Base-by-base conservation (phyloP, 2,797 vertebrate species). In the Otolemur crassicaudatus region DNA sequence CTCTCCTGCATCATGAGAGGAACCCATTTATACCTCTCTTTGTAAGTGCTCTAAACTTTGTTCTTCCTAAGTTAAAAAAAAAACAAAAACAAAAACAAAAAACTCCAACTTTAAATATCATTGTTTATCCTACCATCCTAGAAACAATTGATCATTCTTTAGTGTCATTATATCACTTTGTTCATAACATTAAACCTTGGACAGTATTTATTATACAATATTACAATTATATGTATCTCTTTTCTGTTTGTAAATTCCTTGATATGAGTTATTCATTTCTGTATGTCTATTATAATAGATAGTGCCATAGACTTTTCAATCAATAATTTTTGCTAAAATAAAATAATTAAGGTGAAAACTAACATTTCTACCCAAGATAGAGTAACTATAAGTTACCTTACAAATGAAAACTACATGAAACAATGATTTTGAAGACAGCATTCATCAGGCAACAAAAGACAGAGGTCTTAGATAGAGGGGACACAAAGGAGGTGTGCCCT, bases 391-490 rank as follows among this genome's bases (percentile, higher is more conserved):
- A 95, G 22, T 72, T 87, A 72, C 3, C 8, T 14, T 27, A 92
- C 23, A 96, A 90, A 91, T 83, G 22, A 56, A 79, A 91, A 90
- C 49, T 40, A 73, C 88, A 80, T n/a, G 14, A 70, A 82, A 79
- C 31, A 75, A 84, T 37, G 9, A 12, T 53, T 87, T 94, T 84
- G n/a, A 84, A 72, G 76, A 87, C 14, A 63, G 17, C n/a, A 19
- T 63, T 63, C 17, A 81, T 56, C 7, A 84, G 22, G 60, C 5
- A 27, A 72, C 16, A 69, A 69, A 93, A 70, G 22, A 83, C 2
- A 65, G 12, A 90, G 65, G 67, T 79, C 56, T 8, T 7, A 60
- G 11, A 29, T 19, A 86, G 31, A 43, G 10, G 56, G 43, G 16
- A 95, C 89, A 86, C n/a, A 94, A 94, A 46, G 0, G 25, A 65